phyloP scores from a whole-genome alignment of 2,113 vertebrate species.

The Dendrocopos noguchii region DNA sequence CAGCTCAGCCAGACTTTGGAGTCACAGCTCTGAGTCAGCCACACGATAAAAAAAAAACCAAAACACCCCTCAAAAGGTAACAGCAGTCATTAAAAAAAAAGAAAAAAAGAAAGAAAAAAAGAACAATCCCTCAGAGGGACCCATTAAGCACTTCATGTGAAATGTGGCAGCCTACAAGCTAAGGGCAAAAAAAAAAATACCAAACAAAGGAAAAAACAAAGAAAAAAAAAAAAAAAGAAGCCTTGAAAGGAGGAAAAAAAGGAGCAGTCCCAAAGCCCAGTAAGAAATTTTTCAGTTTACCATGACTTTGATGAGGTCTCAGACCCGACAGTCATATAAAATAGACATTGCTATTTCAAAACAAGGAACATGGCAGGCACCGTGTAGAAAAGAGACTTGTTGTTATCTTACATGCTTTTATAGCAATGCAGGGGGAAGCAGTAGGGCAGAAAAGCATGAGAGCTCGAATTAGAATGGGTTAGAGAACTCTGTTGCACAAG shows the following conservation, averaged over 20 bases:
- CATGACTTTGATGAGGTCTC: slow-evolving; percentile 77
- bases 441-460: slow-evolving; percentile 78
- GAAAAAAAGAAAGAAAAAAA: not conserved
- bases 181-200: not conserved
- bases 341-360: slow-evolving; percentile 74
- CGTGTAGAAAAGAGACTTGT: slow-evolving; percentile 69
- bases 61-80: not conserved
- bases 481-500: slow-evolving; percentile 73
- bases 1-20: slow-evolving; percentile 62
- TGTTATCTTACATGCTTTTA: slow-evolving; percentile 80
- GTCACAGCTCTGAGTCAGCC: slow-evolving; percentile 66
- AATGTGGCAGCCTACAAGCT: slow-evolving; percentile 60
- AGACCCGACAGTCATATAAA: slow-evolving; percentile 74
- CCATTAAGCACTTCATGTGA: slow-evolving; percentile 49
- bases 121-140: slow-evolving; percentile 30
- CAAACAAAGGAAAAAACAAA: not conserved
- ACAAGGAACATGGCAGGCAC: slow-evolving; percentile 78
- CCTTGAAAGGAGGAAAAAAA: slow-evolving; percentile 16
- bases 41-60: not conserved
- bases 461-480: slow-evolving; percentile 76
- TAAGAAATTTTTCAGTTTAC: slow-evolving; percentile 75
- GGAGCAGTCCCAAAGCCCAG: slow-evolving; percentile 58
- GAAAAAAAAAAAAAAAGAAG: not conserved
- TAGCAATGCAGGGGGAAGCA: slow-evolving; percentile 81
- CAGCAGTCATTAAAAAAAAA: not conserved